Conservation (phyloP, 2,888 invertebrate genomes). For the Lissocephala sabroskyi region DNA sequence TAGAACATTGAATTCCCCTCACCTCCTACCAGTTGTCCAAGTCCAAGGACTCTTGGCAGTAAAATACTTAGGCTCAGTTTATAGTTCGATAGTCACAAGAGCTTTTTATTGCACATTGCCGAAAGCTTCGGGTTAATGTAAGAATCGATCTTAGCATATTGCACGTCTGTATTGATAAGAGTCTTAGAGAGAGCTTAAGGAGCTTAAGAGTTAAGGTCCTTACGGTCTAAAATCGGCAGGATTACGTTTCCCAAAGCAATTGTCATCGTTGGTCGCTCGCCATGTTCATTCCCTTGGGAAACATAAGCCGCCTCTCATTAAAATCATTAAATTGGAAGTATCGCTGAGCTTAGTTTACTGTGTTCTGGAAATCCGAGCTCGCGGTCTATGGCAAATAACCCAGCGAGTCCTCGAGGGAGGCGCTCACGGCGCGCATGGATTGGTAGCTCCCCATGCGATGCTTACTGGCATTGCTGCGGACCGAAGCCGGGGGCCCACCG, state of each 20-base stretch:
- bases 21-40: no score
- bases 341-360: no score
- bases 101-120: constrained; percentile 53
- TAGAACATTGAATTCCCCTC: no score
- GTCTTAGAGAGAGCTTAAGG: constrained; percentile 18
- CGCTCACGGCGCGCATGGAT: constrained; percentile 70
- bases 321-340: constrained; percentile 1
- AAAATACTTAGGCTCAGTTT: no score
- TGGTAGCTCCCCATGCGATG: constrained; percentile 67
- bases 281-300: constrained; percentile 54
- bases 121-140: constrained; percentile 14
- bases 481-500: constrained; percentile 31
- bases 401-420: constrained; percentile 73
- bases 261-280: constrained; percentile 5
- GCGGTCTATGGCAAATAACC: constrained; percentile 74
- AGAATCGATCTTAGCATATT: constrained; percentile 41
- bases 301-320: constrained; percentile 50
- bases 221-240: no score
- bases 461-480: constrained; percentile 44
- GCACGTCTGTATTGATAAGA: constrained; percentile 31
- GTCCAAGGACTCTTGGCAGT: no score
- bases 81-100: no score
- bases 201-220: constrained; percentile 9
- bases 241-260: constrained; percentile 67
- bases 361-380: not conserved